These are phyloP conservation scores for Chrysoperla carnea DNA, from an alignment of 1,140 invertebrate genomes.

Conservation along the genomic window DNA sequence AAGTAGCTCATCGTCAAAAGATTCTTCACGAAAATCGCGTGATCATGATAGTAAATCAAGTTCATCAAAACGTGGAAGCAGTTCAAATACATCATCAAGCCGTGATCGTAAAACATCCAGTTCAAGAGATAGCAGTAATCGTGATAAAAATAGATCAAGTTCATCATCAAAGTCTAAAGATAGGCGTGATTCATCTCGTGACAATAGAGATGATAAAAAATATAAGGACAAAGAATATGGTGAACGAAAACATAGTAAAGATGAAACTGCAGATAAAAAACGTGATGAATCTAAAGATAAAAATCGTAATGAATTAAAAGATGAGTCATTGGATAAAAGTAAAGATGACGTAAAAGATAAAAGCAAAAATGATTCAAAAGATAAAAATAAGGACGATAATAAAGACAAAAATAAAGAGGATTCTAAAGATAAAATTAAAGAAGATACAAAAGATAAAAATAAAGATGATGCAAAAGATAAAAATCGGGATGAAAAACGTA, in stretches of 20 bases:
- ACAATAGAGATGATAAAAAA: slow-evolving; percentile 9
- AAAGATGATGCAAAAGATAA: slow-evolving; percentile 3
- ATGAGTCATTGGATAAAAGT: slow-evolving; percentile 9
- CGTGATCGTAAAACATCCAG: slow-evolving; percentile 18
- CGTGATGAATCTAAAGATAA: slow-evolving; percentile 15
- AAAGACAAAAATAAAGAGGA: slow-evolving; percentile 13
- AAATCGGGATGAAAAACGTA: slow-evolving; percentile 7
- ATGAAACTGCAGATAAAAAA: slow-evolving; percentile 7
- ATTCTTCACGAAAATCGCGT: slow-evolving; percentile 11
- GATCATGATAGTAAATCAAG: slow-evolving; percentile 19
- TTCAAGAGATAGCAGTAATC: slow-evolving; percentile 21
- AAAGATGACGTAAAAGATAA: slow-evolving; percentile 10
- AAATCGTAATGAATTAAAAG: slow-evolving; percentile 12
- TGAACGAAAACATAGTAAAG: slow-evolving; percentile 12
- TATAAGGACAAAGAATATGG: slow-evolving; percentile 10
- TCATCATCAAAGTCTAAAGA: slow-evolving; percentile 23
- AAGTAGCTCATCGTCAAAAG: slow-evolving; percentile 3
- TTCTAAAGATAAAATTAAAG: slow-evolving; percentile 13
- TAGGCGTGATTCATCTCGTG: slow-evolving; percentile 1
- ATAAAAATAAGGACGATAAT: slow-evolving; percentile 15
- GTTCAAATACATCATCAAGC: slow-evolving; percentile 13
- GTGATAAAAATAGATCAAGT: slow-evolving; percentile 22
- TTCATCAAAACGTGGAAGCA: slow-evolving; percentile 15
- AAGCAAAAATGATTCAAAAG: slow-evolving; percentile 10
- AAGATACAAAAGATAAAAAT: slow-evolving; percentile 10